Evolutionary conservation across 1,140 invertebrate genomes (phyloP).

Genomic region (Hirudo medicinalis): DNA sequence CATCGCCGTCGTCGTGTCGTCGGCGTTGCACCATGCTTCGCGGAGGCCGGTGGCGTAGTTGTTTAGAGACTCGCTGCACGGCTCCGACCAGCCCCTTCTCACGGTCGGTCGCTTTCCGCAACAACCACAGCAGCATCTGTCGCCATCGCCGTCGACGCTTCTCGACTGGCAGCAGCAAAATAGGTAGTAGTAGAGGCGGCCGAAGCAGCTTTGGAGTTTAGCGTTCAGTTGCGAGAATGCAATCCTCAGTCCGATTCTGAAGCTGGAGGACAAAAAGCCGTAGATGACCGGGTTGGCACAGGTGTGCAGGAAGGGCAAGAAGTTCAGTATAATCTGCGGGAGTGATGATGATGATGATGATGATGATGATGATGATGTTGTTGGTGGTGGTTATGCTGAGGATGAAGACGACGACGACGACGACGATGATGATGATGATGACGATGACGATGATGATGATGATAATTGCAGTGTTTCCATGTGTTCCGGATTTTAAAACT

Average conservation of each 20-base stretch:
- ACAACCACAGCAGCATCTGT: constrained; percentile 14
- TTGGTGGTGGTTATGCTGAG: neutral
- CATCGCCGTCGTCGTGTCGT: constrained; percentile 14
- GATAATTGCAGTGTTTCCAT: too few species aligned
- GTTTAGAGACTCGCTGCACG: too few species aligned
- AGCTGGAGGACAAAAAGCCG: constrained; percentile 46
- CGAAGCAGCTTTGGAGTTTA: constrained; percentile 9
- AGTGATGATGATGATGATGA: neutral
- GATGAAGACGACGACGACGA: too few species aligned
- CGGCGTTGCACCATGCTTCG: too few species aligned
- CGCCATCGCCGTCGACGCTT: constrained; percentile 25
- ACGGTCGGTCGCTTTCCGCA: too few species aligned
- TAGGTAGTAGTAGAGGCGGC: constrained; percentile 24
- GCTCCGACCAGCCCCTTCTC: too few species aligned
- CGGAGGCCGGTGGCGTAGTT: too few species aligned
- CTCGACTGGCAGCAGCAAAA: constrained; percentile 23
- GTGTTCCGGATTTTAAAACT: too few species aligned
- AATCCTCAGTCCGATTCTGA: constrained; percentile 38
- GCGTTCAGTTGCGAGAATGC: constrained; percentile 18
- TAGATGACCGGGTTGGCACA: constrained; percentile 48
- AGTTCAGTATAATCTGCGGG: constrained; percentile 31
- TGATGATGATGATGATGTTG: neutral
- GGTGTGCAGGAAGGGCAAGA: constrained; percentile 36
- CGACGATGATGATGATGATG: too few species aligned
- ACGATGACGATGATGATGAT: too few species aligned